phyloP scores from a whole-genome alignment of 2,888 invertebrate genomes.

The Oscheius sp. region DNA sequence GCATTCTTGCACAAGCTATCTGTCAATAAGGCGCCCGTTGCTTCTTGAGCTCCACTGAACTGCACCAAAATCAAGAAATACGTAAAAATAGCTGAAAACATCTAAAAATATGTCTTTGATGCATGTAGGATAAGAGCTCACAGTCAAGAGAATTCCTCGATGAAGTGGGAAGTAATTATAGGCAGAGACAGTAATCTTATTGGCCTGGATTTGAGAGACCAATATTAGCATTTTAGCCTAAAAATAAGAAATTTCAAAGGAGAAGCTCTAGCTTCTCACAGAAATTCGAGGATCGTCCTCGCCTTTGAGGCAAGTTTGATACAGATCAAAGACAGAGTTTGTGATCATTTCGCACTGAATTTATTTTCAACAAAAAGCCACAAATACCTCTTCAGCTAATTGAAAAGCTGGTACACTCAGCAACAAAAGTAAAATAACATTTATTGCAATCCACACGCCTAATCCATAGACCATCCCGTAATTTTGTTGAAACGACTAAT shows the following conservation, averaged over 20 bases:
- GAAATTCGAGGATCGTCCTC: constrained; percentile 3
- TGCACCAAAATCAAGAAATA: constrained; percentile 45
- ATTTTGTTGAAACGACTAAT: background rate
- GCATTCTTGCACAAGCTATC: too few relatives aligned
- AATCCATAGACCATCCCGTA: background rate
- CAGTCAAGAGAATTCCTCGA: constrained; percentile 44
- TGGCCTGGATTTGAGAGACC: constrained; percentile 16
- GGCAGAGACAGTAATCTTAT: constrained; percentile 47
- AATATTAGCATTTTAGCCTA: constrained; percentile 3
- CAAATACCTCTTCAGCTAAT: background rate
- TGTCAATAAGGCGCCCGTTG: too few relatives aligned
- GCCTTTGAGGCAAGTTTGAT: background rate
- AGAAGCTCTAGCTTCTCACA: background rate
- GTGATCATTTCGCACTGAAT: background rate
- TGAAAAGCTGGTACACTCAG: constrained; percentile 9
- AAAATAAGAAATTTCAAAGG: background rate
- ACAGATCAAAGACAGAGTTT: background rate
- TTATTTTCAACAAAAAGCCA: background rate
- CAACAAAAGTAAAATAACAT: background rate
- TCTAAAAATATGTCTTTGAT: constrained; percentile 32
- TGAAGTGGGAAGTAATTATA: constrained; percentile 50
- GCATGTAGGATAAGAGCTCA: too few relatives aligned
- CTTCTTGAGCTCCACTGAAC: background rate
- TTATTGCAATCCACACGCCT: background rate
- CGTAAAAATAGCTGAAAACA: constrained; percentile 50